phyloP scores from a whole-genome alignment of 2,797 vertebrate genomes.

The Gambelia wislizenii region DNA sequence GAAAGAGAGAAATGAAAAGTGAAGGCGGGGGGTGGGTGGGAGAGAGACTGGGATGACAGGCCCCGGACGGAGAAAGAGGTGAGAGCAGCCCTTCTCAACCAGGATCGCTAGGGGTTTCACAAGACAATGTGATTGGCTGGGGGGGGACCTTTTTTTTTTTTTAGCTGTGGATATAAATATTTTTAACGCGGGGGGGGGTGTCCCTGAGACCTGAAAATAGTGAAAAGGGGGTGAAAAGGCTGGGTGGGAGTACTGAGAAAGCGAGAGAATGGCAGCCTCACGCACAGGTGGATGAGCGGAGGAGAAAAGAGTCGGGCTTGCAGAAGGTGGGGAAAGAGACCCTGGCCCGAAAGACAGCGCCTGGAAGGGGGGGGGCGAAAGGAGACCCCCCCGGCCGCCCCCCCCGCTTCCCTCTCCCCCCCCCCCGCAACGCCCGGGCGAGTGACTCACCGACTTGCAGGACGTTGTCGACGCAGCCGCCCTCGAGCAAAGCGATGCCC shows the following conservation, averaged over 20 bases:
- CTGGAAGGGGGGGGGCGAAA: neutral
- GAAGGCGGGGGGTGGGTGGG: neutral
- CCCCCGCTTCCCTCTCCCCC: slow-evolving; percentile 20
- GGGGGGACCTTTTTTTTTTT: too few species aligned
- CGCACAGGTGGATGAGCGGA: slow-evolving; percentile 10
- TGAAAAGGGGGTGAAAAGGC: too few species aligned
- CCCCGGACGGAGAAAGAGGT: neutral
- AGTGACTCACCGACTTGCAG: slow-evolving; percentile 95
- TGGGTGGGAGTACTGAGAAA: too few species aligned
- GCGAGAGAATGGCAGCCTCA: neutral
- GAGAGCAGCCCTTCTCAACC: too few species aligned
- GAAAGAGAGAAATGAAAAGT: rapidly evolving
- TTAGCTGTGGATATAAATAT: too few species aligned
- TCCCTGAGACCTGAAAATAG: too few species aligned
- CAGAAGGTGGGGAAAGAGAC: slow-evolving; percentile 17
- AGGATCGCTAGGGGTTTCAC: too few species aligned
- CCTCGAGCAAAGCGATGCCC: slow-evolving; percentile 91
- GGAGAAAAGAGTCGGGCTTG: slow-evolving; percentile 5
- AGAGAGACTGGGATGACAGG: neutral
- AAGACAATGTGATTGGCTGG: too few species aligned
- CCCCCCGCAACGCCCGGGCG: slow-evolving; percentile 19
- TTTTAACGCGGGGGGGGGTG: too few species aligned
- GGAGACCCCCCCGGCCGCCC: neutral
- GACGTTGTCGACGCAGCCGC: slow-evolving; percentile 95
- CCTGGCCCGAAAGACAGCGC: neutral